Evolutionary conservation across 2,113 vertebrate genomes (phyloP).

Genomic region (Saguinus midas): DNA sequence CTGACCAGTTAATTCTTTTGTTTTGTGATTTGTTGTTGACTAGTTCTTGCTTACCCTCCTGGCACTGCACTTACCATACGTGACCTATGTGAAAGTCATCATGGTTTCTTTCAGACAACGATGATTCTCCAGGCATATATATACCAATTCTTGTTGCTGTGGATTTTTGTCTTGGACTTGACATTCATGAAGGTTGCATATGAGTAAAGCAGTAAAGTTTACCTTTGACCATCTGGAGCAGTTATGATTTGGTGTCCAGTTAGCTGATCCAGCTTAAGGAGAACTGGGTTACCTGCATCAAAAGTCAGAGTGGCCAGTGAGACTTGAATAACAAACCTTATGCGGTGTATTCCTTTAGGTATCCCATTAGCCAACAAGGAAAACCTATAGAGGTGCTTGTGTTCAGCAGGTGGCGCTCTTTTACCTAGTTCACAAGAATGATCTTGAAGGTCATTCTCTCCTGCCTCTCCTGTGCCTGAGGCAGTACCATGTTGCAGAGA

Average conservation of each 20-base stretch:
- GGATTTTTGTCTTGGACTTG: constrained; percentile 17
- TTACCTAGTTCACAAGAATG: constrained; percentile 54
- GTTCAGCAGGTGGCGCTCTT: constrained; percentile 75
- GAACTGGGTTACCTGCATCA: not conserved
- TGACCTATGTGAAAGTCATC: not conserved
- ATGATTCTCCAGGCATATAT: not conserved
- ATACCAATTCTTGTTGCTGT: not conserved
- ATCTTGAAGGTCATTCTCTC: constrained; percentile 26
- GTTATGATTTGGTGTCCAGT: not conserved
- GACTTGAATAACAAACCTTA: not conserved
- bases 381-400: not conserved
- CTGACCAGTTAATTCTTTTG: not conserved
- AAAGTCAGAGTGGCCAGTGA: not conserved
- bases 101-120: not conserved
- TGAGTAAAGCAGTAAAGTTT: not conserved
- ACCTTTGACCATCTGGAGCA: not conserved
- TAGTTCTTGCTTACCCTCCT: not conserved
- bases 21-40: not conserved
- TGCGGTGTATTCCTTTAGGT: not conserved
- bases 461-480: not conserved
- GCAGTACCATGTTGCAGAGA: not conserved
- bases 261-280: not conserved
- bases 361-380: not conserved
- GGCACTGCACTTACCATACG: not conserved
- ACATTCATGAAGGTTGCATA: not conserved